phyloP scores from a whole-genome alignment of 2,113 vertebrate species.

The Podiceps cristatus region DNA sequence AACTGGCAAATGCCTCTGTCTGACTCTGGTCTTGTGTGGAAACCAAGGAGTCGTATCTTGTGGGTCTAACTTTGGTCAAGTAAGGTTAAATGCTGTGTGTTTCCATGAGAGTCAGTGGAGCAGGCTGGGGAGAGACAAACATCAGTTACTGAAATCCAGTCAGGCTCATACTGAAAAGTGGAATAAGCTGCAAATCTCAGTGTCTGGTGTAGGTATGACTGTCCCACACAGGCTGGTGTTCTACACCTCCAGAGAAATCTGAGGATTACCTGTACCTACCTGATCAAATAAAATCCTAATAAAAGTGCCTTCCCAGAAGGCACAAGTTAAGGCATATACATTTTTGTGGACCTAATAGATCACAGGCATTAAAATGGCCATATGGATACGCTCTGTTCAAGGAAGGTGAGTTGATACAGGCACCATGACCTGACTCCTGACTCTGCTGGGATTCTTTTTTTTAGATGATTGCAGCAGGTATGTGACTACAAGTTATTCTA shows the following conservation, averaged over 20 bases:
- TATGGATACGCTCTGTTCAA: neutral
- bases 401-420: neutral
- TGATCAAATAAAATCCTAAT: neutral
- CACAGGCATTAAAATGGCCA: fast-evolving
- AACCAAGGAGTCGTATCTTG: neutral
- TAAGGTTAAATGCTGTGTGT: neutral
- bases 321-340: neutral
- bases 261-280: neutral
- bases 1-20: neutral
- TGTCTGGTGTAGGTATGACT: neutral
- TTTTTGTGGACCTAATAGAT: neutral
- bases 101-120: neutral
- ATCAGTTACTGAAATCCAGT: neutral
- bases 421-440: neutral
- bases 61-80: too few relatives aligned
- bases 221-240: neutral
- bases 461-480: neutral
- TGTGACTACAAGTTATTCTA: neutral
- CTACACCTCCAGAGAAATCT: neutral
- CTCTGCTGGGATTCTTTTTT: neutral
- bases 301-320: neutral
- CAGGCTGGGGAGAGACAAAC: neutral
- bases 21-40: neutral
- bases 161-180: neutral
- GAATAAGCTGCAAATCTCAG: neutral